These are phyloP conservation scores for Mycalesis mineus DNA, from an alignment of 2,888 invertebrate species.

Conservation along the genomic window DNA sequence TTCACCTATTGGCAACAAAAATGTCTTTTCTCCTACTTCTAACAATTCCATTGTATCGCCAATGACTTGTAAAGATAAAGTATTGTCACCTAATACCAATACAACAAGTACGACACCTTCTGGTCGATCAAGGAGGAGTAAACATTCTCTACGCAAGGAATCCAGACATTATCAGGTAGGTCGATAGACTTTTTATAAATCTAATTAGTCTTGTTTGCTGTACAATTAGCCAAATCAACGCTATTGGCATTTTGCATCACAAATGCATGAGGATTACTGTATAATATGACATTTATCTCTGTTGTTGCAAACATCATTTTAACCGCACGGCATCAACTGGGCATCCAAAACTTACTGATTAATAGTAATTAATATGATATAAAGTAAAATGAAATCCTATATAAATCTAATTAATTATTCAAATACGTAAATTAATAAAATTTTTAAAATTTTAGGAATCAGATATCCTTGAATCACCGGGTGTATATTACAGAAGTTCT, in stretches of 20 bases:
- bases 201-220: conserved; percentile 18
- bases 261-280: conserved; percentile 19
- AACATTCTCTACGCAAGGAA: conserved; percentile 80
- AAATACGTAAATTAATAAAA: neutral
- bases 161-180: conserved; percentile 85
- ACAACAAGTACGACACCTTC: conserved; percentile 77
- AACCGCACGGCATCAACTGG: conserved; percentile 19
- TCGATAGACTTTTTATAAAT: conserved; percentile 14
- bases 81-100: conserved; percentile 68
- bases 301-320: conserved; percentile 11
- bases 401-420: neutral
- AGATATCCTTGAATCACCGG: conserved; percentile 89
- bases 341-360: neutral
- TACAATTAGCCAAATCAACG: conserved; percentile 20
- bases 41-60: conserved; percentile 69
- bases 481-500: conserved; percentile 89
- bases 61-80: conserved; percentile 61
- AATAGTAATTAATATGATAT: no score
- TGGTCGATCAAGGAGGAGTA: conserved; percentile 76
- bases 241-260: conserved; percentile 19
- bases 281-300: conserved; percentile 2
- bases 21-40: conserved; percentile 69
- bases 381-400: no score
- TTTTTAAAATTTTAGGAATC: conserved; percentile 78
- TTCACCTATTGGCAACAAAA: conserved; percentile 69